Conservation (phyloP, 2,113 vertebrate genomes). For the Synodontis membranacea region DNA sequence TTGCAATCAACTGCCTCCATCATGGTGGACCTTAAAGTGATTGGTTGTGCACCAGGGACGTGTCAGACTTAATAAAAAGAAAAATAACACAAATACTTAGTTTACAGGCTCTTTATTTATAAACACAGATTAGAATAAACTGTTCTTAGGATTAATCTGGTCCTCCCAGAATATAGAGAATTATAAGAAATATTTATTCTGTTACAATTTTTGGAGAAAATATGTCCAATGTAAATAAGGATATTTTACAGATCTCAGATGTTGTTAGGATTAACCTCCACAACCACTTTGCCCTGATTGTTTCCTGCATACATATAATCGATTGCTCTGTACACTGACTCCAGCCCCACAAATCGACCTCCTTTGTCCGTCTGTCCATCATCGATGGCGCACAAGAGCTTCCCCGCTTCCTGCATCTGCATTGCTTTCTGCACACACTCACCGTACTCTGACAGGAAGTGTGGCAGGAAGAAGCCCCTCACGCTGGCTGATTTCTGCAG, state of each 20-base stretch:
- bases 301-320: conserved; percentile 90
- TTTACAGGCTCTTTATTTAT: not conserved
- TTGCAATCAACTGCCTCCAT: too few species aligned
- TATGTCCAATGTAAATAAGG: not conserved
- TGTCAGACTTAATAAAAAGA: conserved; percentile 6
- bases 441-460: conserved; percentile 79
- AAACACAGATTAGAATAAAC: conserved; percentile 80
- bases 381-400: conserved; percentile 86
- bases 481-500: conserved; percentile 87
- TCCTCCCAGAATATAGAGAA: not conserved
- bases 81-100: not conserved
- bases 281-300: conserved; percentile 91
- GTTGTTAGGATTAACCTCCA: conserved; percentile 76
- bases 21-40: too few species aligned
- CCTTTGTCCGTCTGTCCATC: conserved; percentile 73
- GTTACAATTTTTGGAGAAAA: not conserved
- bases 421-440: conserved; percentile 80
- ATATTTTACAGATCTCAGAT: not conserved
- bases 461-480: conserved; percentile 86
- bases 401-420: conserved; percentile 76
- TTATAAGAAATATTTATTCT: not conserved
- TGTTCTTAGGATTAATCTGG: conserved; percentile 65
- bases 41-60: not conserved
- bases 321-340: conserved; percentile 86
- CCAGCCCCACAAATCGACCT: conserved; percentile 85